Base-by-base conservation (phyloP, 2,888 invertebrate species). In the Seira sanloemensis region DNA sequence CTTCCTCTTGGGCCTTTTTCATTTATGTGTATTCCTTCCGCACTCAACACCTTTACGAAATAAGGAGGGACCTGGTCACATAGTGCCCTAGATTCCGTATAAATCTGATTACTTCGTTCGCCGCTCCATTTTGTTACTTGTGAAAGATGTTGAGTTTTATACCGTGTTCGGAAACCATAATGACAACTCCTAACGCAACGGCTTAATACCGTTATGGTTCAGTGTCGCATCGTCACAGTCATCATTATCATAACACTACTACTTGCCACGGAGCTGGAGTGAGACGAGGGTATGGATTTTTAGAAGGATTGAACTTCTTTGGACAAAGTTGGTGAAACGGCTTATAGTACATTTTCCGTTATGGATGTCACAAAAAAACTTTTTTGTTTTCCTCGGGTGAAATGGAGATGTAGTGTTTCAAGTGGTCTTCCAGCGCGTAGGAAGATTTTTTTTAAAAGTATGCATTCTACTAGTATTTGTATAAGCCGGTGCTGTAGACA, bases 1-100 rank as follows among this genome's bases (percentile, higher is more conserved):
- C 69, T 75, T 80, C 69, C 74, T 80, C 58, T 58, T 73, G 67
- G 67, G 73, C 16, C 79, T 79, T 79, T 73, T 79, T 79, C 80
- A 74, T 80, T 80, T 80, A 74, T 74, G 67, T 78, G 58, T 25
- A 50, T 69, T 69, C 37, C 54, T 9, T 78, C 21, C 65, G 37
- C 65, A 37, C 71, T 50, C 58, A 68, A 27, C n/a, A 50, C 67
- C 12, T 23, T n/a, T 18, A 19, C 26, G 9, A 7, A 65, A 5
- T 16, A 27, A 21, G 21, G 23, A 37, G 37, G 12, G 74, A 80
- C 80, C 58, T 74, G 67, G 73, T 80, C 67, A 75, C 81, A 81
- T 81, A 81, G 75, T 81, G 75, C 75, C 81, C 81, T 76, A 81
- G 27, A 69, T 75, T 62, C 23, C n/a, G 2, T 24, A 21, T 37